phyloP scores from a whole-genome alignment of 2,113 vertebrate species.

The Heterotis niloticus region DNA sequence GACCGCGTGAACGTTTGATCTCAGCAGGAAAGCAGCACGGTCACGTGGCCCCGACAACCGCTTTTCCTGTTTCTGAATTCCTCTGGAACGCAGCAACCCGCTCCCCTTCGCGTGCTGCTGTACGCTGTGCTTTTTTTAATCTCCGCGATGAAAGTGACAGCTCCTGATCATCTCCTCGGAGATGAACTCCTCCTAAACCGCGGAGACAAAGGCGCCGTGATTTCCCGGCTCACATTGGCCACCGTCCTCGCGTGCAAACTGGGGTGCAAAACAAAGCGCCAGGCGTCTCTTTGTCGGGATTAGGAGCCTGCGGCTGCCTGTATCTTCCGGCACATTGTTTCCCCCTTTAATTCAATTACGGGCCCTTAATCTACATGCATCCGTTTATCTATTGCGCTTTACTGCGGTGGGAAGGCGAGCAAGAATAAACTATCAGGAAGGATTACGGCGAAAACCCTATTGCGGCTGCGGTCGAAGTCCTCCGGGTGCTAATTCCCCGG shows the following conservation, averaged over 20 bases:
- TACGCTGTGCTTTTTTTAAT: too few relatives aligned
- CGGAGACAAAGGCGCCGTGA: conserved; percentile 9
- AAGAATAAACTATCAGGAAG: neutral
- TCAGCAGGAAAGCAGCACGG: too few relatives aligned
- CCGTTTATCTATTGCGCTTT: neutral
- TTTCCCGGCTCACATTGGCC: neutral
- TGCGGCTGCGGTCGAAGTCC: neutral
- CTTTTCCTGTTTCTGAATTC: too few relatives aligned
- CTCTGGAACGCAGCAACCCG: too few relatives aligned
- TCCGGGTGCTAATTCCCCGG: neutral
- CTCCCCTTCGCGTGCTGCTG: too few relatives aligned
- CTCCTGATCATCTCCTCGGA: neutral
- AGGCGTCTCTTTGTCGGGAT: conserved; percentile 4
- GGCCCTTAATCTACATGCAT: neutral
- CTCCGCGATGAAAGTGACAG: too few relatives aligned
- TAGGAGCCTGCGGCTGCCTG: neutral
- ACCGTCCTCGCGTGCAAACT: neutral
- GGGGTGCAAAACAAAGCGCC: neutral
- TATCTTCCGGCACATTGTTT: neutral
- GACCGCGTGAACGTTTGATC: too few relatives aligned
- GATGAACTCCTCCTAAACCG: conserved; percentile 20
- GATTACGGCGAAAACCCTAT: neutral
- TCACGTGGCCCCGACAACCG: too few relatives aligned
- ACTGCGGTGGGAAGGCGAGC: neutral
- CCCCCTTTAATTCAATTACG: conserved; percentile 11